These are phyloP conservation scores for Felis catus DNA, from an alignment of 2,113 vertebrate genomes.

Conservation along the genomic window DNA sequence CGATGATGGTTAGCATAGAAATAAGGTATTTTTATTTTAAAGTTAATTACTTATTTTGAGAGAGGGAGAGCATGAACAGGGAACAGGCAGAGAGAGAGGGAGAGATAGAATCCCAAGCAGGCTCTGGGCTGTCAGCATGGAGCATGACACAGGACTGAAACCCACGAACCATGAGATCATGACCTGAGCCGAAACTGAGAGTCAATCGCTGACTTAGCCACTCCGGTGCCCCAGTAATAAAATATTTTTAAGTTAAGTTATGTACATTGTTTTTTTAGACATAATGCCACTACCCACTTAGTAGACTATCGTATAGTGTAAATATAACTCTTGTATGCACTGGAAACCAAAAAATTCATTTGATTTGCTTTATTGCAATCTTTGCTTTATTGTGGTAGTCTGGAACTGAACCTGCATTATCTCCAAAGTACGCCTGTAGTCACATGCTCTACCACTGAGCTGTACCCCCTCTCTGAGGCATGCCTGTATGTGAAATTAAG, in stretches of 20 bases:
- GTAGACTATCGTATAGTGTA: neutral
- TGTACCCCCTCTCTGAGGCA: neutral
- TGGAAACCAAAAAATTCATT: neutral
- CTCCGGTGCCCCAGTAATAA: neutral
- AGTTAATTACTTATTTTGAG: no score
- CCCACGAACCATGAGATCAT: no score
- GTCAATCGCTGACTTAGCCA: no score
- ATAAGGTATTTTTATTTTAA: neutral
- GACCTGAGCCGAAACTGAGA: no score
- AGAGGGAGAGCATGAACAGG: no score
- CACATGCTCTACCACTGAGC: no score
- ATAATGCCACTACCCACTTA: neutral
- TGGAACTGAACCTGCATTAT: neutral
- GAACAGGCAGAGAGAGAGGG: no score
- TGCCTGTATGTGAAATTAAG: neutral
- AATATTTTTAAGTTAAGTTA: neutral
- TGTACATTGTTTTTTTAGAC: neutral
- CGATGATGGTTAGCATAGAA: neutral
- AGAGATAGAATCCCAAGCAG: no score
- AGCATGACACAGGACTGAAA: no score
- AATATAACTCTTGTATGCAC: neutral
- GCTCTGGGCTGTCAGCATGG: no score
- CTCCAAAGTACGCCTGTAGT: neutral
- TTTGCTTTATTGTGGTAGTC: neutral
- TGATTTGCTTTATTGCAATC: neutral